phyloP scores from a whole-genome alignment of 2,888 invertebrate genomes.

The Microplitis manilae region DNA sequence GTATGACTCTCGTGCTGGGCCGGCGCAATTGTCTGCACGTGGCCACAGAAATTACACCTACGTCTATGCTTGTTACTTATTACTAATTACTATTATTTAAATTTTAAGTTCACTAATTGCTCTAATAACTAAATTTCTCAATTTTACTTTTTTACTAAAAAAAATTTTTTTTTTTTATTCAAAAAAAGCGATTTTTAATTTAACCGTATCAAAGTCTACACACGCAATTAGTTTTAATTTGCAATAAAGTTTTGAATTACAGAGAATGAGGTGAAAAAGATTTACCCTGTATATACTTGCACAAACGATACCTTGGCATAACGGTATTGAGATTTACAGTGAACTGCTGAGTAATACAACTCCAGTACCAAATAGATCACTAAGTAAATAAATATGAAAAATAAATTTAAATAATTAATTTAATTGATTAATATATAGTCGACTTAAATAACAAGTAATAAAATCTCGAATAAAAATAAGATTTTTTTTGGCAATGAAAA shows the following conservation, averaged over 20 bases:
- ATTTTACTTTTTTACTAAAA: no score
- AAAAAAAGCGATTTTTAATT: no score
- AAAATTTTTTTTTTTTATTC: no score
- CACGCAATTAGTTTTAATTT: conserved; percentile 1
- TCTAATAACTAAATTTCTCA: not conserved
- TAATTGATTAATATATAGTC: no score
- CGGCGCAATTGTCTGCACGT: conserved; percentile 35
- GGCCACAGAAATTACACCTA: conserved; percentile 10
- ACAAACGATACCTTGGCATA: conserved; percentile 23
- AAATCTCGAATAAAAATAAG: no score
- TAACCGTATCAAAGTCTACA: no score
- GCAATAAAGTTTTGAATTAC: not conserved
- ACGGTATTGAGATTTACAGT: conserved; percentile 34
- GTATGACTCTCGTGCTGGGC: conserved; percentile 16
- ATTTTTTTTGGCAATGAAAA: not conserved
- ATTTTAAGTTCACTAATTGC: not conserved
- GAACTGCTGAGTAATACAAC: conserved; percentile 8
- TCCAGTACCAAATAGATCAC: not conserved
- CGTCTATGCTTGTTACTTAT: conserved; percentile 1
- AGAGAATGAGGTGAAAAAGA: conserved; percentile 24
- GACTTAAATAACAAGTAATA: no score
- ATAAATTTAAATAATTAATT: not conserved
- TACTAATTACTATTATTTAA: not conserved
- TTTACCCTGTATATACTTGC: conserved; percentile 9
- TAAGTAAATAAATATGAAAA: not conserved